phyloP scores from a whole-genome alignment of 2,797 vertebrate species.

The Sebastes flavidus region DNA sequence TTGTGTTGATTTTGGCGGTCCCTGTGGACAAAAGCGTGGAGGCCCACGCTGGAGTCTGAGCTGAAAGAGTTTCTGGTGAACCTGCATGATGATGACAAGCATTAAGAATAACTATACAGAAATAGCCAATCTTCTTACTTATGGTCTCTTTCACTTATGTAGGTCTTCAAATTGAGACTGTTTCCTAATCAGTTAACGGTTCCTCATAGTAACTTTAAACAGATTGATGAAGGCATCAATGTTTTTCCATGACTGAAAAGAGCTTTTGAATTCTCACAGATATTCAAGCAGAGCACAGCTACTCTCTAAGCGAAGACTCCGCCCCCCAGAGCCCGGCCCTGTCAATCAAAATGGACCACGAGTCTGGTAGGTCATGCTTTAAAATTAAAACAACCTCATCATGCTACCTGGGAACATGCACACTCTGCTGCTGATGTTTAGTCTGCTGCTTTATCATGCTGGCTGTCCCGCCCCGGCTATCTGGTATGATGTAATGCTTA shows the following conservation, averaged over 20 bases:
- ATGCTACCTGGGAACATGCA: neutral
- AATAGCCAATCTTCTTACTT: no score
- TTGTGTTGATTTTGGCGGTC: no score
- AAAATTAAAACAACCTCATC: neutral
- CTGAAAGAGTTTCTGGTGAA: no score
- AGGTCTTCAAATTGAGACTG: no score
- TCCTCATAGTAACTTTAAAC: neutral
- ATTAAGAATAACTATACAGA: no score
- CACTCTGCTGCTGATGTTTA: constrained; percentile 11
- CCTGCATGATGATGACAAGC: no score
- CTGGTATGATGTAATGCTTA: constrained; percentile 3
- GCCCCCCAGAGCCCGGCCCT: constrained; percentile 96
- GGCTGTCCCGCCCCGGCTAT: neutral
- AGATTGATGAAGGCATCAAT: neutral
- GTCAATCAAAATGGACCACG: constrained; percentile 94
- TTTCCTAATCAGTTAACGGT: no score
- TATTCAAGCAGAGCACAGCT: constrained; percentile 99
- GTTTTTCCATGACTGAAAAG: constrained; percentile 41
- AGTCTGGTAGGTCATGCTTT: constrained; percentile 79
- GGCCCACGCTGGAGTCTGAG: no score
- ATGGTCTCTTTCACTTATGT: no score
- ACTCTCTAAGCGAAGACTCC: constrained; percentile 96
- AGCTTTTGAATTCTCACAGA: constrained; percentile 76
- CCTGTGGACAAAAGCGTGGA: no score
- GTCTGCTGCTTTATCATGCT: constrained; percentile 11